phyloP scores from a whole-genome alignment of 2,888 invertebrate species.

The Fabriciana adippe region DNA sequence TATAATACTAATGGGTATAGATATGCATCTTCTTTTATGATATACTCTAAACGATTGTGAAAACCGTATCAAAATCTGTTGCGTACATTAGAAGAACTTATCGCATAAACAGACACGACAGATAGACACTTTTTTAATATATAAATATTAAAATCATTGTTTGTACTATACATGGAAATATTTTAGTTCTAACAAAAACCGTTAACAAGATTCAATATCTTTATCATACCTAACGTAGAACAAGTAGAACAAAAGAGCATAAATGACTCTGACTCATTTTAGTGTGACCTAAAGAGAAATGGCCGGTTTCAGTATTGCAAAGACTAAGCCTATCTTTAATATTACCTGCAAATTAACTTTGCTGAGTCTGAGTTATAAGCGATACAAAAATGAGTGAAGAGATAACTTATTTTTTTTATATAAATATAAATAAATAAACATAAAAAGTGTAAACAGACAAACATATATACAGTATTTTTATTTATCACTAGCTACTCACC shows the following conservation, averaged over 20 bases:
- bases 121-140: too few species aligned
- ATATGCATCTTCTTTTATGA: background rate
- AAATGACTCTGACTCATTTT: slow-evolving; percentile 32
- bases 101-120: too few species aligned
- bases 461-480: too few species aligned
- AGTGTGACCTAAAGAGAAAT: slow-evolving; percentile 34
- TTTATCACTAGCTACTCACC: too few species aligned
- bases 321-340: slow-evolving; percentile 40
- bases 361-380: slow-evolving; percentile 18
- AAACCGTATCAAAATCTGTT: background rate
- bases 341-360: slow-evolving; percentile 40
- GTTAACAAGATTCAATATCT: background rate
- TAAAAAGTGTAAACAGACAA: too few species aligned
- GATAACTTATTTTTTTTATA: background rate
- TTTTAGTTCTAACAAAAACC: too few species aligned
- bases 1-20: too few species aligned
- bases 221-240: slow-evolving; percentile 4
- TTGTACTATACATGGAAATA: too few species aligned
- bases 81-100: background rate
- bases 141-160: too few species aligned
- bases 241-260: slow-evolving; percentile 24
- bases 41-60: background rate
- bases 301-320: slow-evolving; percentile 29
- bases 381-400: background rate
- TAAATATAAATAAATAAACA: too few species aligned